Evolutionary conservation across 1,140 invertebrate genomes (phyloP), one percentile per base, ranked within the genome.

Genomic region (Drosophila rufa): DNA sequence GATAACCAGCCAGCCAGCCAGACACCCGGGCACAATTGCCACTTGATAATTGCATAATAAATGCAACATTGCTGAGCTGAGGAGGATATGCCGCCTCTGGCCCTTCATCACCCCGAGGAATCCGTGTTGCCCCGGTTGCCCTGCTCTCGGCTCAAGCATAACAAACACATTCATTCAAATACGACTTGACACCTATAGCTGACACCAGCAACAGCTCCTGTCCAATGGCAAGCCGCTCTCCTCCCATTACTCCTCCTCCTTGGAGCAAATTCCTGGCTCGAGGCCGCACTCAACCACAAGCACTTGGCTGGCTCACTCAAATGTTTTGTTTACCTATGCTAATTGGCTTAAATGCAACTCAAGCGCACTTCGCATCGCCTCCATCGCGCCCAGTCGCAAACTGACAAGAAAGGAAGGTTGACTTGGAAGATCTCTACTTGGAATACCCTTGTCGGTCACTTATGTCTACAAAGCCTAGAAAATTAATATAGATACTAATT

Each of bases 11-110:
- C 42, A 50, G 22, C 40, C 42, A 58, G 22, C 42, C 56, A 75
- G 51, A 56, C 36, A 53, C 45, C 58, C 30, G 15, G 30, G 40
- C 53, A 78, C 76, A 60, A 61, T 69, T 71, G 75, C 84, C 85
- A 90, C 85, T 90, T 84, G 85, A 90, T 90, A 90, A 90, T 90
- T 90, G 85, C 85, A 90, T 90, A 90, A 90, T 90, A 91, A 90
- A 90, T 90, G 85, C 85, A 90, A 85, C 79, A 90, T 82, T 90
- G 79, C 75, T 64, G 62, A 76, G 82, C 75, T 64, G 62, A 76
- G 82, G 60, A 84, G 66, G 51, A 70, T 69, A 47, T 46, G 57
- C 46, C 51, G 53, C 46, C 51, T 43, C 27, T 61, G 47, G 70
- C 50, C 66, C 51, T 65, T 60, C 77, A 71, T 56, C 42, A 17